Conservation (phyloP, 2,113 vertebrate species). For the Pollimyrus isidori region DNA sequence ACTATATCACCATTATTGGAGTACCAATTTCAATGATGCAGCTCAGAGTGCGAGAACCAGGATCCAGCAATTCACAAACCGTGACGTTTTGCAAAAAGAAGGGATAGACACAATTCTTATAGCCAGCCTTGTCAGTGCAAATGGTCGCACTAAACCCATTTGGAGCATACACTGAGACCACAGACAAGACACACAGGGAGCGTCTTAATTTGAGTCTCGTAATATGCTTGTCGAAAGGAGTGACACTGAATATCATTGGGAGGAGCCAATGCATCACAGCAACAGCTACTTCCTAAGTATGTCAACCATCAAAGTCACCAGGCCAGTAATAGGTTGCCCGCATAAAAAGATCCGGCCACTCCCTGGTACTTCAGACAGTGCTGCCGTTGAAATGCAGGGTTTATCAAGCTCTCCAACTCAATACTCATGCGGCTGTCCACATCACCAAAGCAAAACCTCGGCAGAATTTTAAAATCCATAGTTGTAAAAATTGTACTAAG, state of each 20-base stretch:
- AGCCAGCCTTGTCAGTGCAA: no score
- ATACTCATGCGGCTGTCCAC: no score
- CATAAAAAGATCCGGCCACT: not conserved
- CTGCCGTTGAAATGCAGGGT: no score
- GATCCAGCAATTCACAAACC: not conserved
- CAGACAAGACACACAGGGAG: not conserved
- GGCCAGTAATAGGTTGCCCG: not conserved
- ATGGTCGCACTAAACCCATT: not conserved
- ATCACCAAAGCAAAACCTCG: not conserved
- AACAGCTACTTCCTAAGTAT: no score
- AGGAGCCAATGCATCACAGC: no score
- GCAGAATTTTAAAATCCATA: not conserved
- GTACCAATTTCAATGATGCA: not conserved
- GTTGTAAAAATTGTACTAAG: not conserved
- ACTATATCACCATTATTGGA: not conserved
- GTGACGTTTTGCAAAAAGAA: not conserved
- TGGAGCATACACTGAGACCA: not conserved
- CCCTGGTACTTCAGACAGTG: not conserved
- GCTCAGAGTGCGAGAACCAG: not conserved
- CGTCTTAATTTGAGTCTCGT: no score
- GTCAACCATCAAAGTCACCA: no score
- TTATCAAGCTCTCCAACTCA: no score
- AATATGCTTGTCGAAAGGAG: no score
- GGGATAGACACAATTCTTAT: no score
- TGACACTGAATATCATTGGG: no score